Percentiles rank a stretch among this genome's conserved stretches.
Evolutionary conservation across 1,140 invertebrate species (phyloP).

Genomic region (Grapholita molesta): DNA sequence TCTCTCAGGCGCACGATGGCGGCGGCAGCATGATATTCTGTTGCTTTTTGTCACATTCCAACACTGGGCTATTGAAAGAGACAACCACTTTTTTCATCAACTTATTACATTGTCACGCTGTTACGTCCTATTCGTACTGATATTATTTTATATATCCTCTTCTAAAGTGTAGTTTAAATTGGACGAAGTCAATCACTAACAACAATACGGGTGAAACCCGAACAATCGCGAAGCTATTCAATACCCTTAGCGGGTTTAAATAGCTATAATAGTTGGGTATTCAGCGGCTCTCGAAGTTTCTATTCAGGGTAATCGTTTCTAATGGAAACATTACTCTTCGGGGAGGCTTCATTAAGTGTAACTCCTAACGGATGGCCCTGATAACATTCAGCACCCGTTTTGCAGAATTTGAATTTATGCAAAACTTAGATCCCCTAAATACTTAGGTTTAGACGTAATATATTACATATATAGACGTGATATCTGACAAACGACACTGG

Average conservation of each 20-base stretch:
- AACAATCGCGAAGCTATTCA: not conserved
- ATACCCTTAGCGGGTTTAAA: not conserved
- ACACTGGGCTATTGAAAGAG: too few species aligned
- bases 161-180: not conserved
- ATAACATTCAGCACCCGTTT: not conserved
- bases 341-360: conserved; percentile 1
- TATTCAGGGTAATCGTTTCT: conserved; percentile 15
- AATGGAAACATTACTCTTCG: conserved; percentile 12
- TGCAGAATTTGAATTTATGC: conserved; percentile 1
- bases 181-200: not conserved
- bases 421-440: not conserved
- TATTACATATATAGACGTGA: too few species aligned
- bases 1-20: too few species aligned
- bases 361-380: not conserved
- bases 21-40: too few species aligned
- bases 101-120: too few species aligned
- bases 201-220: not conserved
- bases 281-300: conserved; percentile 10
- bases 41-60: too few species aligned
- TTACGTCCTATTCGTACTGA: too few species aligned
- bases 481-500: too few species aligned
- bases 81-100: too few species aligned
- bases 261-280: conserved; percentile 13
- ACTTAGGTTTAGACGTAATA: too few species aligned
- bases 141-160: not conserved